Conservation (phyloP, 2,888 invertebrate species). For the Carabus problematicus region DNA sequence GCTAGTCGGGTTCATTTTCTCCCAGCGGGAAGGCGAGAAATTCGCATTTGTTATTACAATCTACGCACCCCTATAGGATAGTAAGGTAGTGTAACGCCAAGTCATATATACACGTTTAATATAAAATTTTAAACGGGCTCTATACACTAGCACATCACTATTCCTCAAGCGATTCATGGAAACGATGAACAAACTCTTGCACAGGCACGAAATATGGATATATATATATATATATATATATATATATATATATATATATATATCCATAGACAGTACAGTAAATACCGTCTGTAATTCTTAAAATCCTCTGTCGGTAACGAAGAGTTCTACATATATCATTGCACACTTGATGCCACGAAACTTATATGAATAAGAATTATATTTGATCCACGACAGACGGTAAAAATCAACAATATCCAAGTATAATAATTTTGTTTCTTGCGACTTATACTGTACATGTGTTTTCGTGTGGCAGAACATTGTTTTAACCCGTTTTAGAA, state of each 20-base stretch:
- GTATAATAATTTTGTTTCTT: too few relatives aligned
- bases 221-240: background rate
- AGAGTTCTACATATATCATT: too few relatives aligned
- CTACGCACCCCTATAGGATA: slow-evolving; percentile 1
- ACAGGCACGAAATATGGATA: slow-evolving; percentile 10
- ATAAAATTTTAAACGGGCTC: slow-evolving; percentile 25
- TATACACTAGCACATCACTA: background rate
- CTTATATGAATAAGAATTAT: too few relatives aligned
- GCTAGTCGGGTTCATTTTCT: slow-evolving; percentile 3
- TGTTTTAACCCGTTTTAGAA: too few relatives aligned
- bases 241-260: background rate
- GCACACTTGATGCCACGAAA: too few relatives aligned
- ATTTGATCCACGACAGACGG: too few relatives aligned
- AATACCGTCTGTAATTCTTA: too few relatives aligned
- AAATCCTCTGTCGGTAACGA: too few relatives aligned
- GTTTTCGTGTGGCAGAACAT: too few relatives aligned
- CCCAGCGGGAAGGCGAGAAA: slow-evolving; percentile 24
- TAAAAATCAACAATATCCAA: too few relatives aligned
- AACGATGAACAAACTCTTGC: background rate
- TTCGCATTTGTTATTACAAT: slow-evolving; percentile 23
- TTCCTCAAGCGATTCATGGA: slow-evolving; percentile 16
- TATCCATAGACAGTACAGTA: too few relatives aligned
- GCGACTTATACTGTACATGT: too few relatives aligned
- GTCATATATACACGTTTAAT: slow-evolving; percentile 21
- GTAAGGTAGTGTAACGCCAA: slow-evolving; percentile 8